phyloP scores from a whole-genome alignment of 2,888 invertebrate species.

The Aspidiotus destructor region DNA sequence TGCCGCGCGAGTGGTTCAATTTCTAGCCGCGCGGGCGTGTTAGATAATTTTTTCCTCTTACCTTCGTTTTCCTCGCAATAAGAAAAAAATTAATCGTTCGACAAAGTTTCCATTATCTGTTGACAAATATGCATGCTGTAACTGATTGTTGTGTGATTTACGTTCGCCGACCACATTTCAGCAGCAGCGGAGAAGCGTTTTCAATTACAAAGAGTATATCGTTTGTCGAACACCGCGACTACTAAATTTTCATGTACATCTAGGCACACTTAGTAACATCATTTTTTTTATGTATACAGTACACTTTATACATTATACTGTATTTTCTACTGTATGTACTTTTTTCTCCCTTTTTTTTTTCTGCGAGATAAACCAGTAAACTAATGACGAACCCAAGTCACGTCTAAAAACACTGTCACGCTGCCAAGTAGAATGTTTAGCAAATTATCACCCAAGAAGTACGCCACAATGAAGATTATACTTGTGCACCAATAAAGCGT shows the following conservation, averaged over 20 bases:
- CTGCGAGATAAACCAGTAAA: neutral
- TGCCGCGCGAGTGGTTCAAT: too few species aligned
- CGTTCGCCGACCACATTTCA: neutral
- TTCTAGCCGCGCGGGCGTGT: too few species aligned
- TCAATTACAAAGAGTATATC: slow-evolving; percentile 2
- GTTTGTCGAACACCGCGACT: slow-evolving; percentile 2
- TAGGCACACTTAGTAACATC: neutral
- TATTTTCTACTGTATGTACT: too few species aligned
- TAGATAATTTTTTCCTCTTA: too few species aligned
- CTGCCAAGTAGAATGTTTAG: slow-evolving; percentile 29
- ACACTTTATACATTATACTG: neutral
- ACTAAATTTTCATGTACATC: neutral
- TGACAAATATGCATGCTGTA: too few species aligned
- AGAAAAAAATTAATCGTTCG: too few species aligned
- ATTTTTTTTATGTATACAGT: neutral
- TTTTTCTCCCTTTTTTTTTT: neutral
- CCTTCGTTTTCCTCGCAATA: too few species aligned
- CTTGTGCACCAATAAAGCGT: slow-evolving; percentile 19
- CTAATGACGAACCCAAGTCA: slow-evolving; percentile 26
- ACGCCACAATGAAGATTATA: slow-evolving; percentile 29
- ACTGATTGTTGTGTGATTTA: neutral
- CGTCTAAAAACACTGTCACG: slow-evolving; percentile 23
- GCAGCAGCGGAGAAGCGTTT: neutral
- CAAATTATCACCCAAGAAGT: slow-evolving; percentile 29
- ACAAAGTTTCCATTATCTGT: too few species aligned